Conservation (phyloP, 2,797 vertebrate species). For the Tenualosa thibaudeaui region DNA sequence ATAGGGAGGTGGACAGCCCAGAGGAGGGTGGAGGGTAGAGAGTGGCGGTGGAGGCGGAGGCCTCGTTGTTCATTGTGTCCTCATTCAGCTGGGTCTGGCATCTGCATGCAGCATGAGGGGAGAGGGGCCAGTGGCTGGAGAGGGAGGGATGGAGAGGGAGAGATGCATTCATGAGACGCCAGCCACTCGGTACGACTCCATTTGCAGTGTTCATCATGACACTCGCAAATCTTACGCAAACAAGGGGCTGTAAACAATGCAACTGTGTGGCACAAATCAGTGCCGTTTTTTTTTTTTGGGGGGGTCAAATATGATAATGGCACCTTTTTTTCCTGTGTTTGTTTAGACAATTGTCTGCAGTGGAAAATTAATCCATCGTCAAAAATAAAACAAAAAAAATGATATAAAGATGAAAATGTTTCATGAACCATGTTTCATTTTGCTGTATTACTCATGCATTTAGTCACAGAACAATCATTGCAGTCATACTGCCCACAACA, state of each 20-base stretch:
- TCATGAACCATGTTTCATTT: not conserved
- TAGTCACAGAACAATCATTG: not conserved
- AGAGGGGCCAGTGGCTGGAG: not conserved
- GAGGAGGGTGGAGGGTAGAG: not conserved
- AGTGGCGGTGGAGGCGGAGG: not conserved
- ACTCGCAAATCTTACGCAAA: slow-evolving; percentile 11
- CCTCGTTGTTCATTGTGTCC: slow-evolving; percentile 73
- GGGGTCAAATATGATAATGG: not conserved
- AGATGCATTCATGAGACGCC: not conserved
- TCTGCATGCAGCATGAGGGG: not conserved
- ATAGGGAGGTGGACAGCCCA: not conserved
- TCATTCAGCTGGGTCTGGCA: slow-evolving; percentile 70
- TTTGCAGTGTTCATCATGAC: not conserved
- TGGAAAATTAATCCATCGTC: not conserved
- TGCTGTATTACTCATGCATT: not conserved
- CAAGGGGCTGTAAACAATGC: slow-evolving; percentile 3
- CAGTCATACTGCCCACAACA: not conserved
- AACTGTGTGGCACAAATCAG: not conserved
- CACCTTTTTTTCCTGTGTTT: not conserved
- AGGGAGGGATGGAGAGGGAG: not conserved
- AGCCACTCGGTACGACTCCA: not conserved
- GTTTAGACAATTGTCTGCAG: not conserved
- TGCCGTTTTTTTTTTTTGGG: not conserved
- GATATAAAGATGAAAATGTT: not conserved
- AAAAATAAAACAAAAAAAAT: not conserved